Conservation (phyloP, 1,140 invertebrate genomes). For the Pararge aegeria region DNA sequence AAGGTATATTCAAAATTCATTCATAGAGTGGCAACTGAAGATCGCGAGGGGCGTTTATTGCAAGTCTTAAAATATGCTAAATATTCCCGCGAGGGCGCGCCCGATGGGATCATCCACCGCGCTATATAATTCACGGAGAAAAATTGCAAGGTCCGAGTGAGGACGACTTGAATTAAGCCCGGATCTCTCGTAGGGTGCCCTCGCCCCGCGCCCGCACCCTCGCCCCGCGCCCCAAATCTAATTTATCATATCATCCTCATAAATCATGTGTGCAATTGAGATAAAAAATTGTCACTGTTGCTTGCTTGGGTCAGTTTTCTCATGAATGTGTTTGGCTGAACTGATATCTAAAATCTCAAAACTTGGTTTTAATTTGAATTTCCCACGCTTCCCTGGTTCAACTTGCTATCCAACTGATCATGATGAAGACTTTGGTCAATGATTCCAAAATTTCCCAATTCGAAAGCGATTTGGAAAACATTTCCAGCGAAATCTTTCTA, state of each 20-base stretch:
- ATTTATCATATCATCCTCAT: slow-evolving; percentile 23
- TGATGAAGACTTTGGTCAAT: too few relatives aligned
- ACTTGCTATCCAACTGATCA: too few relatives aligned
- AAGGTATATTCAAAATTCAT: slow-evolving; percentile 9
- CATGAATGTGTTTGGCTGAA: too few relatives aligned
- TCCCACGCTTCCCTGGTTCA: too few relatives aligned
- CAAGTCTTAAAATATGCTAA: slow-evolving; percentile 12
- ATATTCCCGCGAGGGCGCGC: slow-evolving; percentile 1
- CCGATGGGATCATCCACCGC: background rate
- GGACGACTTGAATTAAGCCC: slow-evolving; percentile 11
- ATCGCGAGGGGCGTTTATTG: slow-evolving; percentile 9
- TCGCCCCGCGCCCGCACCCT: slow-evolving; percentile 1
- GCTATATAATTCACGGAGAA: slow-evolving; percentile 17
- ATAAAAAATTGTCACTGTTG: background rate
- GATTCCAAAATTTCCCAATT: too few relatives aligned
- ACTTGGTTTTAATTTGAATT: too few relatives aligned
- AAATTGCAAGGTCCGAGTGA: slow-evolving; percentile 19
- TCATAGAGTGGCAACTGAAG: background rate
- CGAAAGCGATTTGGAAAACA: too few relatives aligned
- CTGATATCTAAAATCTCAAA: too few relatives aligned
- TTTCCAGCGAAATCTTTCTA: too few relatives aligned
- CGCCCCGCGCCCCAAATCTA: slow-evolving; percentile 7
- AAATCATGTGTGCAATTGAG: slow-evolving; percentile 20
- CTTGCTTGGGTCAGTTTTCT: background rate
- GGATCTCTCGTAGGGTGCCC: slow-evolving; percentile 6